These are phyloP conservation scores for Edolisoma coerulescens DNA, from an alignment of 2,113 vertebrate genomes.

Conservation along the genomic window DNA sequence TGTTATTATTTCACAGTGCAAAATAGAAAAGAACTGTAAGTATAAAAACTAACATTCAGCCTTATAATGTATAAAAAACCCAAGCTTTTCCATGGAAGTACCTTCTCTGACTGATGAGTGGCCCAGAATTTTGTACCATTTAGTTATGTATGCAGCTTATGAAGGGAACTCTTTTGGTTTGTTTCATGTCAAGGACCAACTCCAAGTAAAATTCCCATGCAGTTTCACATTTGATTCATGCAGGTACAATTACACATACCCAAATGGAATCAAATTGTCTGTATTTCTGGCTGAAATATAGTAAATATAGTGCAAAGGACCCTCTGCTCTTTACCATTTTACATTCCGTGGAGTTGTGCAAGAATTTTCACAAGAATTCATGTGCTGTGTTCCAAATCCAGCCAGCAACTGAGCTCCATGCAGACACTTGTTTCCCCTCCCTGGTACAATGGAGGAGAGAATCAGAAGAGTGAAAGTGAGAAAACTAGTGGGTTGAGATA, in stretches of 20 bases:
- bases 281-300: neutral
- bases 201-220: neutral
- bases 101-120: neutral
- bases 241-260: neutral
- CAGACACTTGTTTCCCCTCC: rapidly evolving
- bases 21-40: neutral
- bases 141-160: neutral
- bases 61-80: neutral
- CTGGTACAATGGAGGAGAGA: rapidly evolving
- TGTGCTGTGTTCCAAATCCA: neutral
- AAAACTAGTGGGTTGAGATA: neutral
- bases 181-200: neutral
- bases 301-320: neutral
- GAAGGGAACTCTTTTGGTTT: neutral
- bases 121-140: neutral
- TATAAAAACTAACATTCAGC: neutral
- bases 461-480: neutral
- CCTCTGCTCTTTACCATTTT: neutral
- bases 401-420: neutral
- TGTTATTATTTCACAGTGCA: neutral
- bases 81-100: neutral
- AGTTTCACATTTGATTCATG: neutral
- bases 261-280: neutral
- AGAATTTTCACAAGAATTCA: neutral
- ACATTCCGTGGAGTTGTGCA: neutral